Evolutionary conservation across 2,113 vertebrate genomes (phyloP), one percentile per base, ranked within the genome.

Genomic region (Semnornis frantzii): DNA sequence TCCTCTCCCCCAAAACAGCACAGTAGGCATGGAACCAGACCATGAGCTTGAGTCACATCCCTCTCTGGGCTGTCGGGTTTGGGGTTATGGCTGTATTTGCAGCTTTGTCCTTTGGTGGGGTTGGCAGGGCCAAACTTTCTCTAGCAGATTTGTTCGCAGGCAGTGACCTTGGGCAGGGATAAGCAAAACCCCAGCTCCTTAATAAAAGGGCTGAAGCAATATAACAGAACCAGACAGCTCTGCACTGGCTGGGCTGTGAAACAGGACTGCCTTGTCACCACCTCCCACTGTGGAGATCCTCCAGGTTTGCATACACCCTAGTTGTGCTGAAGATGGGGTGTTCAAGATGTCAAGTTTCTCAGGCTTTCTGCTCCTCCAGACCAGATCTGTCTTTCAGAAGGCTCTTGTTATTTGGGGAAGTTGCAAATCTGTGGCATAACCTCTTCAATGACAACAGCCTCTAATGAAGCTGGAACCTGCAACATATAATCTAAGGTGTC

Each of bases 401-500:
- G 24, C 42, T 33, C 28, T 86, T 50, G 78, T 93, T 93, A 86
- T 66, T 59, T 79, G 37, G 31, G 31, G n/a, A 93, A 85, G 48
- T 30, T 89, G 79, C 64, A 93, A 94, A 94, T 82, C 58, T 11
- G 0, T 52, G n/a, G 37, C 55, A 63, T 66, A 93, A 86, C 37
- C 8, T 94, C 65, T 82, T 42, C 59, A 86, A 7, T 73, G 68
- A 81, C 76, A 91, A 31, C 6, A 68, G 21, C 28, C 58, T 85
- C 64, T 92, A 82, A 89, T 70, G 87, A 92, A 89, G 80, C 33
- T 82, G 18, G 44, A 87, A 81, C n/a, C 4, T 86, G 62, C 63
- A 91, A 57, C 54, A 24, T 87, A 44, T 81, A 94, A 89, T 94
- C 79, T 58, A 44, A 88, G 73, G 27, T 59, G n/a, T 48, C 82